A percentile compares a stretch with the other conserved stretches of the same genome.
phyloP scores from a whole-genome alignment of 2,888 invertebrate genomes.

The Heteromurus nitidus region DNA sequence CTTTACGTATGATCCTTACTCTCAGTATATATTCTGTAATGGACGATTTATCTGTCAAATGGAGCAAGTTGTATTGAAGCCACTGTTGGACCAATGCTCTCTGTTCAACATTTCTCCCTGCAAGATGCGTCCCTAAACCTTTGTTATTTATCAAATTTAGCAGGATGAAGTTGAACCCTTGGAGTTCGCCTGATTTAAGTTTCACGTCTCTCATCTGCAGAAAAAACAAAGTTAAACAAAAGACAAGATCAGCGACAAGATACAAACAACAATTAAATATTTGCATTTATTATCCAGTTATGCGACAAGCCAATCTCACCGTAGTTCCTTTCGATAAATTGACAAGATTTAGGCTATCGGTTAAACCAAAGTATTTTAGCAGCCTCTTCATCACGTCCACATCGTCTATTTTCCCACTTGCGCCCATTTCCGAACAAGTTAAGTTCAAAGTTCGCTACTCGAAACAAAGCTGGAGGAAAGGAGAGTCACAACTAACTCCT shows the following conservation, averaged over 20 bases:
- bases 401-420: slow-evolving; percentile 27
- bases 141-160: slow-evolving; percentile 22
- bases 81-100: slow-evolving; percentile 63
- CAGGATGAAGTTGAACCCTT: slow-evolving; percentile 61
- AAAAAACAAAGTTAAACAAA: too few relatives aligned
- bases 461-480: too few relatives aligned
- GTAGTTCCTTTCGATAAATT: slow-evolving; percentile 42
- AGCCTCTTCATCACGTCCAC: slow-evolving; percentile 52
- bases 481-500: too few relatives aligned
- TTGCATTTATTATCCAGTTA: too few relatives aligned
- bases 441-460: too few relatives aligned
- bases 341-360: slow-evolving; percentile 26
- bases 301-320: too few relatives aligned
- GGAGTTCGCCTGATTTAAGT: slow-evolving; percentile 45
- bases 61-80: slow-evolving; percentile 53
- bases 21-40: slow-evolving; percentile 33
- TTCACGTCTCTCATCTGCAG: slow-evolving; percentile 58
- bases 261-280: too few relatives aligned
- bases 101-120: slow-evolving; percentile 52
- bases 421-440: too few relatives aligned
- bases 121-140: slow-evolving; percentile 36
- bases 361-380: slow-evolving; percentile 35
- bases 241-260: too few relatives aligned
- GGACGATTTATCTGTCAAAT: slow-evolving; percentile 35
- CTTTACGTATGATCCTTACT: slow-evolving; percentile 21